phyloP scores from a whole-genome alignment of 2,113 vertebrate genomes.

The Indicator maculatus region DNA sequence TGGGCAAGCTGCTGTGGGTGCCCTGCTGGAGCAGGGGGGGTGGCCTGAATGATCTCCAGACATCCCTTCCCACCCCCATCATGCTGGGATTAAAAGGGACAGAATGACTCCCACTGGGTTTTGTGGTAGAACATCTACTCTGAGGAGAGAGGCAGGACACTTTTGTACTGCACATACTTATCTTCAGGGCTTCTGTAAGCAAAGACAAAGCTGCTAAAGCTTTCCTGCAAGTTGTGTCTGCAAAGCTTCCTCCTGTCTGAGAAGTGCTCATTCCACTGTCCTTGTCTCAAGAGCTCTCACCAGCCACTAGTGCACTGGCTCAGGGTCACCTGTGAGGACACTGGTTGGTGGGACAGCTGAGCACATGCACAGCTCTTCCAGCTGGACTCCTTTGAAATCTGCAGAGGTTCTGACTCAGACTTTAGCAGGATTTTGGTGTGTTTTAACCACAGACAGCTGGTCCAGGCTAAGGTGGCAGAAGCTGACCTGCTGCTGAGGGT shows the following conservation, averaged over 20 bases:
- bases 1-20: no score
- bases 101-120: background rate
- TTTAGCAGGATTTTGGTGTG: background rate
- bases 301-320: rapidly evolving
- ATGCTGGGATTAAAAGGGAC: background rate
- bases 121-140: rapidly evolving
- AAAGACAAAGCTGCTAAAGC: background rate
- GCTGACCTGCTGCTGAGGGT: background rate
- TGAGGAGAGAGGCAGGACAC: background rate
- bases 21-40: no score
- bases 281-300: rapidly evolving
- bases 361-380: background rate
- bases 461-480: background rate
- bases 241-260: background rate
- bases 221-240: background rate
- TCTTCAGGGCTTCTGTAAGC: background rate
- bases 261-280: background rate
- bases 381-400: background rate
- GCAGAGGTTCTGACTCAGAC: background rate
- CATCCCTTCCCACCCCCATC: background rate
- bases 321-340: rapidly evolving
- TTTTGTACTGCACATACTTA: rapidly evolving
- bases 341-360: rapidly evolving
- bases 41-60: no score
- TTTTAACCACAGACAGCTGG: background rate